A percentile compares a stretch with the other conserved stretches of the same genome.
Conservation (phyloP, 1,140 invertebrate genomes). For the Aphidius ervi region DNA sequence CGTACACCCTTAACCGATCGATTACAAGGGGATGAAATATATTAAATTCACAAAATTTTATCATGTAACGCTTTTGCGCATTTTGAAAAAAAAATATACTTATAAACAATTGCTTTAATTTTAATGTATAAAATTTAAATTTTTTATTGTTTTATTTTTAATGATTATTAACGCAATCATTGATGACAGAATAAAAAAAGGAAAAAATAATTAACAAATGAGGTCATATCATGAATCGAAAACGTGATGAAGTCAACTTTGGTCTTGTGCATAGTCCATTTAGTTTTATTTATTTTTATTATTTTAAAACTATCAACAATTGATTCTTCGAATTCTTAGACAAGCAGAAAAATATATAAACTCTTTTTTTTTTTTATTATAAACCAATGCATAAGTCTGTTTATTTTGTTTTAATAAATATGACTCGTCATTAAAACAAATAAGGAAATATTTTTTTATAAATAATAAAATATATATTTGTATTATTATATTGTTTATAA, state of each 20-base stretch:
- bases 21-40: slow-evolving; percentile 3
- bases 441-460: too few relatives aligned
- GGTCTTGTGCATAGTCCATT: slow-evolving; percentile 2
- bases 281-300: not conserved
- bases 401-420: too few relatives aligned
- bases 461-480: too few relatives aligned
- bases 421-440: too few relatives aligned
- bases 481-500: too few relatives aligned
- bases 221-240: not conserved
- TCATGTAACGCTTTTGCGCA: too few relatives aligned
- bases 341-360: not conserved
- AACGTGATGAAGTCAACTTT: slow-evolving; percentile 3
- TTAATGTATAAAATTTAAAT: too few relatives aligned
- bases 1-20: slow-evolving; percentile 10
- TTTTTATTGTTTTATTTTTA: not conserved
- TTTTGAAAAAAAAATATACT: too few relatives aligned
- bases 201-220: too few relatives aligned
- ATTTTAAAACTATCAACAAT: slow-evolving; percentile 2
- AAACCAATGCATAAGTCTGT: not conserved
- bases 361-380: too few relatives aligned
- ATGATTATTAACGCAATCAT: not conserved
- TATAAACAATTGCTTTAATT: too few relatives aligned
- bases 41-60: not conserved
- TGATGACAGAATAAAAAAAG: not conserved
- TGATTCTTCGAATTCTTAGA: slow-evolving; percentile 5